Conservation (phyloP, 2,113 vertebrate genomes). For the Thamnaconus septentrionalis region DNA sequence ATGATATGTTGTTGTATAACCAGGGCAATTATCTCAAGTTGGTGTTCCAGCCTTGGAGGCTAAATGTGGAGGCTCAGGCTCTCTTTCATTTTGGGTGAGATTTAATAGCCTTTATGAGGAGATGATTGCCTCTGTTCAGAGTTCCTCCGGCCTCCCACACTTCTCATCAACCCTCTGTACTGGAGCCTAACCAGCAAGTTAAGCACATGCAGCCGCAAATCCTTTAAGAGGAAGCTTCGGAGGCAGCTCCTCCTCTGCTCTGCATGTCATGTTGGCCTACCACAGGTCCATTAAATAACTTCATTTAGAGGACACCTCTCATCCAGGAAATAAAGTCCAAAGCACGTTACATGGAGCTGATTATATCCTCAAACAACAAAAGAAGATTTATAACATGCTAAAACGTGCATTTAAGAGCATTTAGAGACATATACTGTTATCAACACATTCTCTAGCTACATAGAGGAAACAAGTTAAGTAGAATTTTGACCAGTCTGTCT, state of each 20-base stretch:
- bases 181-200: conserved; percentile 24
- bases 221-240: conserved; percentile 36
- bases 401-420: too few relatives aligned
- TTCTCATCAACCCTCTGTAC: conserved; percentile 30
- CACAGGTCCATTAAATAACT: too few relatives aligned
- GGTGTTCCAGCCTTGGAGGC: conserved; percentile 15
- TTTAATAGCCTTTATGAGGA: conserved; percentile 34
- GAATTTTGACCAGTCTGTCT: too few relatives aligned
- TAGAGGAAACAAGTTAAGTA: too few relatives aligned
- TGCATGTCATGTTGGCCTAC: too few relatives aligned
- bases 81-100: conserved; percentile 37
- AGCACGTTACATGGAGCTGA: too few relatives aligned
- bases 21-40: conserved; percentile 5
- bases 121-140: conserved; percentile 48
- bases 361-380: too few relatives aligned
- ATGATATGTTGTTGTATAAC: conserved; percentile 20
- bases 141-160: conserved; percentile 22
- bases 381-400: too few relatives aligned
- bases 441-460: too few relatives aligned
- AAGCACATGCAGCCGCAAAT: conserved; percentile 53
- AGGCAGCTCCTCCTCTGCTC: conserved; percentile 24
- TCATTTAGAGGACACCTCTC: too few relatives aligned
- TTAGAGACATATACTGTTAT: too few relatives aligned
- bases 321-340: too few relatives aligned
- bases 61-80: conserved; percentile 32